These are phyloP conservation scores for Campoletis sonorensis DNA, from an alignment of 1,140 invertebrate species.

Conservation along the genomic window DNA sequence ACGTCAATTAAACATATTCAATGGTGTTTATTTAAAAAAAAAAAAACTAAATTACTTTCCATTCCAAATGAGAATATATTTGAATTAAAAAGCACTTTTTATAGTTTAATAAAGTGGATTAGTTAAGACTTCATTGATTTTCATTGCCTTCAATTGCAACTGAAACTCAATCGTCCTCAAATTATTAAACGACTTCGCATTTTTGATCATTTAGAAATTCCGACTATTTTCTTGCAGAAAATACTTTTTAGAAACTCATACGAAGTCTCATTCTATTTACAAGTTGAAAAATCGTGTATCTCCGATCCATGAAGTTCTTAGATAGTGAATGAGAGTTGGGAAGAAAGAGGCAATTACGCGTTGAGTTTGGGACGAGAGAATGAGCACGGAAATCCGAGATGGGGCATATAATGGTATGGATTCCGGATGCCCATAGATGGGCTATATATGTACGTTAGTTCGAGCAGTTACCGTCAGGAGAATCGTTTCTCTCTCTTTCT, in stretches of 20 bases:
- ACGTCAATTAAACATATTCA: neutral
- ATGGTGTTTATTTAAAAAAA: neutral
- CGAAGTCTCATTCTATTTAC: neutral
- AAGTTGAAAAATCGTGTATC: neutral
- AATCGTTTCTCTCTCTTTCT: neutral
- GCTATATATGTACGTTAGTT: constrained; percentile 37
- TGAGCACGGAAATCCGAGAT: constrained; percentile 41
- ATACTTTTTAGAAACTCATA: neutral
- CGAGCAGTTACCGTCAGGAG: constrained; percentile 38
- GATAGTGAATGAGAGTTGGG: neutral
- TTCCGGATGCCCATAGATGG: constrained; percentile 29
- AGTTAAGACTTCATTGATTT: no score
- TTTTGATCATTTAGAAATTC: no score
- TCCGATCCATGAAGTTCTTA: neutral
- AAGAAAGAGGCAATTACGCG: constrained; percentile 40
- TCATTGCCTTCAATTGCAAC: no score
- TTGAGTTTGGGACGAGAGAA: neutral
- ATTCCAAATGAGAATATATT: no score
- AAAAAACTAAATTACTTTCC: neutral
- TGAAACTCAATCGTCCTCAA: no score
- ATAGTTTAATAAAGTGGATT: no score
- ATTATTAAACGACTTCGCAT: no score
- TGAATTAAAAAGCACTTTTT: no score
- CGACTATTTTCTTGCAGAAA: neutral
- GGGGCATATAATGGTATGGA: constrained; percentile 40